These are phyloP conservation scores for Cercopithecus mona DNA, from an alignment of 2,113 vertebrate genomes.

Conservation along the genomic window DNA sequence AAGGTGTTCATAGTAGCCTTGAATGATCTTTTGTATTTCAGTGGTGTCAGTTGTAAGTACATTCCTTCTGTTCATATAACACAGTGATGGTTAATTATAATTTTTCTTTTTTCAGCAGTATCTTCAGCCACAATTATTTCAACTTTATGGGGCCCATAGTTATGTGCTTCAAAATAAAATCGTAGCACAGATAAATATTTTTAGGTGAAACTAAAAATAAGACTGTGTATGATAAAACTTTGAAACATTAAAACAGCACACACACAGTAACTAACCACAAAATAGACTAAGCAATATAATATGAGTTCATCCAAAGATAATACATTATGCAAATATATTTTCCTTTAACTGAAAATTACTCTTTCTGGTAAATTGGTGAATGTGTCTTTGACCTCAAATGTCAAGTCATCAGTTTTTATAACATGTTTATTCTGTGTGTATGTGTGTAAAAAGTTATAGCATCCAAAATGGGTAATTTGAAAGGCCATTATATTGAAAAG, in stretches of 20 bases:
- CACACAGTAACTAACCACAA: neutral
- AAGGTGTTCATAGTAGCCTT: too few species aligned
- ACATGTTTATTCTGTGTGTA: neutral
- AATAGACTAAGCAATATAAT: neutral
- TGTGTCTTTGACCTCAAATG: conserved; percentile 34
- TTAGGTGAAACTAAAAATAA: conserved; percentile 26
- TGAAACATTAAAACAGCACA: neutral
- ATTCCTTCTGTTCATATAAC: neutral
- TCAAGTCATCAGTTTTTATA: neutral
- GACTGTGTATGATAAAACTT: neutral
- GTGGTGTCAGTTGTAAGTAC: neutral
- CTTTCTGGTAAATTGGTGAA: neutral
- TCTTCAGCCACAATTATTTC: conserved; percentile 26
- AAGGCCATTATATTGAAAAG: neutral
- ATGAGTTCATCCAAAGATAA: neutral
- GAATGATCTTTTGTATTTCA: too few species aligned
- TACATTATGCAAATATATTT: neutral
- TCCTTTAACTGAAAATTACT: neutral
- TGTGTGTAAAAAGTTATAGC: neutral
- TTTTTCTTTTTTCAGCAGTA: neutral
- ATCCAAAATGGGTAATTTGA: neutral
- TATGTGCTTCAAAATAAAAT: conserved; percentile 43
- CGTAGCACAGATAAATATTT: neutral
- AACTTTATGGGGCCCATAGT: neutral
- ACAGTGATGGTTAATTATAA: neutral